Evolutionary conservation across 1,140 invertebrate species (phyloP).

Genomic region (Nebria ingens): DNA sequence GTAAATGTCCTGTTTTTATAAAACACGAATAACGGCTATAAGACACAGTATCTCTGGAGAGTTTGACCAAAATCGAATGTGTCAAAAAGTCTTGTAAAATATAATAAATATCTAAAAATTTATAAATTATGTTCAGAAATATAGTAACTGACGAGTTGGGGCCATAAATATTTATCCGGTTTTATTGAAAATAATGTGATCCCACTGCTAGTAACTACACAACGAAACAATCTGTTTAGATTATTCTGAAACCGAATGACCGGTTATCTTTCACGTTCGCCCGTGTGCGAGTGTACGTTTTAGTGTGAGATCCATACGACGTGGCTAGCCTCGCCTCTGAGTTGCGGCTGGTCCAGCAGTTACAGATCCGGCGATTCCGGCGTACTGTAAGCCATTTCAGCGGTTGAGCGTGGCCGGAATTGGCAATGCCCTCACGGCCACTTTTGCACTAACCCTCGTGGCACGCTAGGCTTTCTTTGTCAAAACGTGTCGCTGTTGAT

Average conservation of each 20-base stretch:
- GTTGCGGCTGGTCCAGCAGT: background rate
- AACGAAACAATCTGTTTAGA: background rate
- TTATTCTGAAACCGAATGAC: background rate
- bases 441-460: no score
- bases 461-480: background rate
- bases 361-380: background rate
- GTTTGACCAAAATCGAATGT: no score
- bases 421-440: background rate
- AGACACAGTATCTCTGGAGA: no score
- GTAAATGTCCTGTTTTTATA: no score
- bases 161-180: no score
- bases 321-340: background rate
- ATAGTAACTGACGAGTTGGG: no score
- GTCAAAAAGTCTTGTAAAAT: no score
- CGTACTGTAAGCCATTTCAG: background rate
- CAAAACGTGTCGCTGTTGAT: background rate
- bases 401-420: background rate
- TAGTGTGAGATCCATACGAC: background rate
- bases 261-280: background rate
- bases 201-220: background rate
- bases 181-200: background rate
- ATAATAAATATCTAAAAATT: no score
- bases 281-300: no score
- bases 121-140: no score
- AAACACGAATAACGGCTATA: no score